Conservation (phyloP, 2,113 vertebrate species). For the Oreochromis spilurus region DNA sequence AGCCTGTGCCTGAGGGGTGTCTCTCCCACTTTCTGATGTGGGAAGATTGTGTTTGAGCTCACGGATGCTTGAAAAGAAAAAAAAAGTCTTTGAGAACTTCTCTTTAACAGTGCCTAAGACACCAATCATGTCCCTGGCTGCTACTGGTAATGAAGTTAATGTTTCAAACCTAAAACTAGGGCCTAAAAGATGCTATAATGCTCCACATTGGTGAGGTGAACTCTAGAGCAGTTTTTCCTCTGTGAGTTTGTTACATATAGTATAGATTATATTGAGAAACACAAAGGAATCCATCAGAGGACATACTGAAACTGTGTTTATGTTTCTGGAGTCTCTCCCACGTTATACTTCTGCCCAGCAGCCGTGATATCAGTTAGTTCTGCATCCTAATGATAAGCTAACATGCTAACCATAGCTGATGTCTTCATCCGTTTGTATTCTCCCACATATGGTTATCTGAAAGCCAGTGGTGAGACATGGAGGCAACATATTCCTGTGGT, state of each 20-base stretch:
- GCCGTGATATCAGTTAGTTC: conserved; percentile 9
- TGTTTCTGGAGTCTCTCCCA: background rate
- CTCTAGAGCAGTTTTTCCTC: background rate
- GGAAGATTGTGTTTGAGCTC: background rate
- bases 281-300: background rate
- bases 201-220: background rate
- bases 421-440: conserved; percentile 52
- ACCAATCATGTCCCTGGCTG: background rate
- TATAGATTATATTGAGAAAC: background rate
- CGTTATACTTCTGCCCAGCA: background rate
- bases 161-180: background rate
- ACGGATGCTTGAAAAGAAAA: background rate
- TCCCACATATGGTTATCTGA: conserved; percentile 65
- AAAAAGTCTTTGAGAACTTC: background rate
- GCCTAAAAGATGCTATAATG: background rate
- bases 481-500: conserved; percentile 63
- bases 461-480: conserved; percentile 58
- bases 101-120: background rate
- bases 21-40: too few species aligned
- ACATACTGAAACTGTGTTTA: background rate
- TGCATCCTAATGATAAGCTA: conserved; percentile 51
- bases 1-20: background rate
- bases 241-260: background rate
- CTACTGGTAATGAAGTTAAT: background rate
- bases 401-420: conserved; percentile 35